Evolutionary conservation across 1,140 invertebrate genomes (phyloP).

Genomic region (Pachyrhynchus sulphureomaculatus): DNA sequence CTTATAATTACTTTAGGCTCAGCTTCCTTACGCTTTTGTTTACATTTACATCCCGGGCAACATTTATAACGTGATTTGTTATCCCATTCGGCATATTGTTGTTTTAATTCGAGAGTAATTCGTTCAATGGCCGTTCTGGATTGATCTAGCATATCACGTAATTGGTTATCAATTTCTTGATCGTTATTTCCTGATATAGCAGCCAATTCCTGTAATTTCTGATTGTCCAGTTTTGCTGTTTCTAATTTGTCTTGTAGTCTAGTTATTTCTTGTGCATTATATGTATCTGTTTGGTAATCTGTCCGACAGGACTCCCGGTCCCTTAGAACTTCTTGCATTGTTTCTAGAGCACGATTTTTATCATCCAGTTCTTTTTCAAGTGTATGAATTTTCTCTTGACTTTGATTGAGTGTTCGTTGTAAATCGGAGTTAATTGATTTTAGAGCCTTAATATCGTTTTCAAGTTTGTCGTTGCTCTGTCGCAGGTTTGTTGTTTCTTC

Average conservation of each 20-base stretch:
- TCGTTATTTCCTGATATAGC: not conserved
- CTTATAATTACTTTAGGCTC: conserved; percentile 14
- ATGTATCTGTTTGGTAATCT: not conserved
- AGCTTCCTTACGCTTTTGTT: not conserved
- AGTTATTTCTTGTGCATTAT: conserved; percentile 1
- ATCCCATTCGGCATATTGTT: conserved; percentile 35
- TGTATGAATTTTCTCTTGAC: not conserved
- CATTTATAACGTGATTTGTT: conserved; percentile 11
- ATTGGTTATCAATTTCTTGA: conserved; percentile 28
- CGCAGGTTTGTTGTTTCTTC: conserved; percentile 5
- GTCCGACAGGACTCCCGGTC: conserved; percentile 15
- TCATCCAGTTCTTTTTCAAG: conserved; percentile 18
- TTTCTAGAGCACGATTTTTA: conserved; percentile 13
- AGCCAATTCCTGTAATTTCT: conserved; percentile 10
- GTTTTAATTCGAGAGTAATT: conserved; percentile 28
- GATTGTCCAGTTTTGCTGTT: conserved; percentile 26
- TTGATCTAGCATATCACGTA: conserved; percentile 38
- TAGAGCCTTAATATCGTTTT: not conserved
- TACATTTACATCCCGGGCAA: conserved; percentile 22
- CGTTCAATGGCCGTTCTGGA: conserved; percentile 36
- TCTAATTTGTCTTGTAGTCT: conserved; percentile 21
- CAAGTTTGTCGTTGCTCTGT: conserved; percentile 6
- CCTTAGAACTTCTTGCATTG: conserved; percentile 27
- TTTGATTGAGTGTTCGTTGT: not conserved
- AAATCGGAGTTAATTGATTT: not conserved